A percentile compares a stretch with the other conserved stretches of the same genome.
Evolutionary conservation across 1,140 invertebrate genomes (phyloP).

Genomic region (Scaptomyza hsui): DNA sequence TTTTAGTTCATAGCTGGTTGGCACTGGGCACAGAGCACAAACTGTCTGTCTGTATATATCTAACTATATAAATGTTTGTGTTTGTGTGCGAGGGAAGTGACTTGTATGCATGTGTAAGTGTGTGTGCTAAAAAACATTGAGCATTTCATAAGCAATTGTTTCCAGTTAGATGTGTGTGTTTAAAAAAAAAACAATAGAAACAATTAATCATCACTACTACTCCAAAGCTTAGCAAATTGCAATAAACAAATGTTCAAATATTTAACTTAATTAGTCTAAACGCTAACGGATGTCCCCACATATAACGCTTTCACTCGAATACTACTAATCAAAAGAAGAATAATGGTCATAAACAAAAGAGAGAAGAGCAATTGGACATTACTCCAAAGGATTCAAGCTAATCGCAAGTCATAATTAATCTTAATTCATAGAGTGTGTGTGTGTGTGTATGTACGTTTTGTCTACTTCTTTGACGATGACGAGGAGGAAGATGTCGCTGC

Average conservation of each 20-base stretch:
- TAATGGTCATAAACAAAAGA: conserved; percentile 70
- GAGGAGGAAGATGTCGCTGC: conserved; percentile 45
- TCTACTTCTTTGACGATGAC: conserved; percentile 74
- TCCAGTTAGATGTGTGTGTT: conserved; percentile 30
- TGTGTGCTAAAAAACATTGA: conserved; percentile 66
- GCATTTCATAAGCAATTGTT: conserved; percentile 65
- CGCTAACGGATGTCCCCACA: conserved; percentile 67
- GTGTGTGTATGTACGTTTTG: conserved; percentile 46
- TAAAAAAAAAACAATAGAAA: conserved; percentile 49
- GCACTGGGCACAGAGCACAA: conserved; percentile 67
- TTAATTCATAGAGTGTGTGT: conserved; percentile 47
- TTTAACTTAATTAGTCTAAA: conserved; percentile 67
- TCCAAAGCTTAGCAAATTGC: conserved; percentile 70
- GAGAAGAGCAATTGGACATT: conserved; percentile 38
- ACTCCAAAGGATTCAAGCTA: conserved; percentile 37
- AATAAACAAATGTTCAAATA: conserved; percentile 71
- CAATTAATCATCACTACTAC: conserved; percentile 64
- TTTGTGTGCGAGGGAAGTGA: conserved; percentile 5
- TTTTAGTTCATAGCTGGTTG: conserved; percentile 57
- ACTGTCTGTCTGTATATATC: conserved; percentile 36
- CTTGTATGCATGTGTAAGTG: conserved; percentile 33
- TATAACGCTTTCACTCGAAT: conserved; percentile 67
- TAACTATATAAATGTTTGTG: conserved; percentile 18
- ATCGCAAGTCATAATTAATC: conserved; percentile 67
- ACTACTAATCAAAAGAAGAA: conserved; percentile 59